Conservation (phyloP, 2,888 invertebrate genomes). For the Cartodere bifasciata region DNA sequence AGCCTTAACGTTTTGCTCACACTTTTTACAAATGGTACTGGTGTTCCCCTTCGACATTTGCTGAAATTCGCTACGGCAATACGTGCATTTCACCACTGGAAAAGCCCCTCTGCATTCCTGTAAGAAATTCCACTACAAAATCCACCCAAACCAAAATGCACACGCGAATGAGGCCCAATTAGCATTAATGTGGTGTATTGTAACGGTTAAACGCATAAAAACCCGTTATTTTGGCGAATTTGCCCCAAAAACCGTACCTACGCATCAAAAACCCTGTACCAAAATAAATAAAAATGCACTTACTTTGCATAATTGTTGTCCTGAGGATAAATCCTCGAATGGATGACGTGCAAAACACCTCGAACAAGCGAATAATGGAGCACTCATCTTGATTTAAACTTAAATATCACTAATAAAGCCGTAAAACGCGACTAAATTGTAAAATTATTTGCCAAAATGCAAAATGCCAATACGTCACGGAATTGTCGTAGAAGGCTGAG, state of each 20-base stretch:
- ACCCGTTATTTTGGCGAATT: too few relatives aligned
- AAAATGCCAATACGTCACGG: too few relatives aligned
- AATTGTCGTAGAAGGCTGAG: too few relatives aligned
- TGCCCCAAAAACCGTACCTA: too few relatives aligned
- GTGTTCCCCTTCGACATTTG: constrained; percentile 83
- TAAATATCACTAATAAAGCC: too few relatives aligned
- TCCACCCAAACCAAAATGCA: too few relatives aligned
- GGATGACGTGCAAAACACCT: constrained; percentile 92
- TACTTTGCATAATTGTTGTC: constrained; percentile 95
- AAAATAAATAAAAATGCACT: constrained; percentile 24
- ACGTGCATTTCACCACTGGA: constrained; percentile 92
- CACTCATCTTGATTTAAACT: constrained; percentile 23
- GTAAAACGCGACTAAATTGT: too few relatives aligned
- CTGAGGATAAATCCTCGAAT: constrained; percentile 89
- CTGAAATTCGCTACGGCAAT: constrained; percentile 93
- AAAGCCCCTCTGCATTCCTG: constrained; percentile 91
- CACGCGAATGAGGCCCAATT: not conserved
- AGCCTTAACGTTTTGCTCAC: constrained; percentile 84
- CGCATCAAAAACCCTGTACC: not conserved
- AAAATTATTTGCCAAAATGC: too few relatives aligned
- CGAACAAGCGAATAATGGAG: constrained; percentile 78
- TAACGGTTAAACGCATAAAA: not conserved
- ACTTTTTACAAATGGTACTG: constrained; percentile 83
- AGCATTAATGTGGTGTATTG: not conserved
- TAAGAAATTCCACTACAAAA: too few relatives aligned